Evolutionary conservation across 64 coral and sea anemone species (phyloP).

Genomic region (Stylophora pistillata): DNA sequence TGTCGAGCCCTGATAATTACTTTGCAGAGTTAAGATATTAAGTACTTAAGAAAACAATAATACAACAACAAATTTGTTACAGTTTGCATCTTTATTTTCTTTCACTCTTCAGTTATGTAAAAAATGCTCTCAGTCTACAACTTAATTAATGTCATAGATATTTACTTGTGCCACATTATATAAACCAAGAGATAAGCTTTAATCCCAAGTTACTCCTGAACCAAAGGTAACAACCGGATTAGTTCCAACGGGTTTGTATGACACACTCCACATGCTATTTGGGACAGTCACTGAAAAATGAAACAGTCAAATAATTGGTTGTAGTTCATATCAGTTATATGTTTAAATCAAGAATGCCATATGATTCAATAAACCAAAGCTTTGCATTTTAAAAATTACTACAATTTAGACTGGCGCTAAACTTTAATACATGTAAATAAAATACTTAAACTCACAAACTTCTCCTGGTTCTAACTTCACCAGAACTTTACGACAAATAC

Average conservation of each 20-base stretch:
- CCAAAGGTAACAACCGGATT: conserved; percentile 56
- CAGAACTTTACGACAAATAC: conserved; percentile 53
- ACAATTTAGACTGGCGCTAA: too few species aligned
- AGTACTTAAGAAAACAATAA: too few species aligned
- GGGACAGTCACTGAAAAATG: conserved; percentile 37
- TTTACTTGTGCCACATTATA: neutral
- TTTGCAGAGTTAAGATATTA: too few species aligned
- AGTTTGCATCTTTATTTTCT: too few species aligned
- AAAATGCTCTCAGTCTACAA: neutral
- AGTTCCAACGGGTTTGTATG: conserved; percentile 46
- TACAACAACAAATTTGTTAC: too few species aligned
- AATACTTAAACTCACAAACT: conserved; percentile 53
- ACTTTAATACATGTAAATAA: too few species aligned
- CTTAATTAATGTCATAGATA: conserved; percentile 2
- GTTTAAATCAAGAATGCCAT: too few species aligned
- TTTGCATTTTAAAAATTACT: too few species aligned
- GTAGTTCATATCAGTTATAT: neutral
- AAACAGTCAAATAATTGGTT: neutral
- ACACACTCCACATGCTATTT: conserved; percentile 42
- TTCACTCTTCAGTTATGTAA: neutral
- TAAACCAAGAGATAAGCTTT: neutral
- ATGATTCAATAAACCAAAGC: too few species aligned
- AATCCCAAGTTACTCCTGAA: conserved; percentile 39
- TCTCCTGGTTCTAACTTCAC: conserved; percentile 61
- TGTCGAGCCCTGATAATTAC: too few species aligned